Base-by-base conservation (phyloP, 2,888 invertebrate species). In the Willowsia nigromaculata region DNA sequence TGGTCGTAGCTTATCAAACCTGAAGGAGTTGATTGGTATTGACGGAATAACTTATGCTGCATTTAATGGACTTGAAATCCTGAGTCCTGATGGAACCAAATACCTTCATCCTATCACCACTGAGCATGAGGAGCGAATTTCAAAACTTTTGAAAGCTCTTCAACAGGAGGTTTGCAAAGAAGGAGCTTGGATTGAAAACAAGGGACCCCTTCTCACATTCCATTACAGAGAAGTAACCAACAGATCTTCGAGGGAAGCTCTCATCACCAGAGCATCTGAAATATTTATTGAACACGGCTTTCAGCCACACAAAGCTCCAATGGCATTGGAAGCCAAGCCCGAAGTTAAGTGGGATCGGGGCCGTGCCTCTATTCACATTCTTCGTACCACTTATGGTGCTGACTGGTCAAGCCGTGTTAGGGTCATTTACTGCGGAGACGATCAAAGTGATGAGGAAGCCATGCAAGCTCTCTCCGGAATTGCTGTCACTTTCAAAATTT, bases 121-220 rank as follows among this genome's bases (percentile, higher is more conserved):
- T 56, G 94, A 94, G 56, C 94, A 94, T 88, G 94, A 94, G 74
- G 93, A 93, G 15, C 93, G 94, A 86, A 92, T 94, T 27, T 92
- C 93, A 74, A 93, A 92, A 25, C 92, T 94, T 7, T 92, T 93
- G 89, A 92, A 93, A 65, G 92, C 92, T 40, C 93, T 94, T 40
- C 93, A 94, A 68, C 90, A 90, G 15, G 91, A 93, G 71, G 93
- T 93, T 15, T 94, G 94, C 90, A 93, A 92, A 76, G 93, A 94
- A 78, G 94, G 94, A 25, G 94, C 94, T 22, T 94, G 94, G 94
- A 93, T 94, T 13, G 94, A 94, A 90, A 94, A 94, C 91, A 94
- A 94, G 92, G 94, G 94, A 2, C 93, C 93, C 9, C 91, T 94
- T 40, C 91, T 94, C 27, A 94, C 94, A 13, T 94, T 94, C 92